Base-by-base conservation (phyloP, 1,140 invertebrate genomes). In the Matsumurasca onukii region DNA sequence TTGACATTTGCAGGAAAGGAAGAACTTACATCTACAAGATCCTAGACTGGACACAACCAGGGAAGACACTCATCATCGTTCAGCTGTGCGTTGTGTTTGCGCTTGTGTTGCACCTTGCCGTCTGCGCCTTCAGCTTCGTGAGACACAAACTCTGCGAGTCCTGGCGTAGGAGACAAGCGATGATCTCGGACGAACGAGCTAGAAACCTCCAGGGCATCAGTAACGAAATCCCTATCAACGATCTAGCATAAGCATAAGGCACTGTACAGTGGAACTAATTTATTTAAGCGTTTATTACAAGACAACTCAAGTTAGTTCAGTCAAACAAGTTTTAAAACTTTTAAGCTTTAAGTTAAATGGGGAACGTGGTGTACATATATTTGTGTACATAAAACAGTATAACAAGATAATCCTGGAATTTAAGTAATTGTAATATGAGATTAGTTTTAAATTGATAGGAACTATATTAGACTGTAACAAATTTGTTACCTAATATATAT, bases 1-100 rank as follows among this genome's bases (percentile, higher is more conserved):
- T n/a, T n/a, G 20, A 51, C 70, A 48, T 74, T 84, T 82, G 48
- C 76, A 88, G 87, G 69, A 74, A 80, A 9, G 88, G 86, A 0
- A 77, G 84, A 13, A 83, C 81, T 1, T 70, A 67, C 71, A 89
- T 91, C 39, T 92, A 92, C 74, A 81, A 82, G 68, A 80, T 90
- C 1, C 75, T 91, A 9, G 84, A 91, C 74, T 91, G 90, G 90
- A 75, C 80, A 25, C 80, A 85, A 45, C 82, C 83, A 0, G 69
- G 75, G 0, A 76, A 73, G 17, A 80, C 85, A 0, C 69, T 82
- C 0, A 59, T 85, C 1, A 79, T 87, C 0, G 84, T 82, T 2
- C 20, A 82, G 0, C 82, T 83, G 0, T 81, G 85, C 9, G 74
- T 83, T 0, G 73, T 82, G 0, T 83, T 90, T 1, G 75, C 85